These are phyloP conservation scores for Nowickia ferox DNA, from an alignment of 2,888 invertebrate species.

Conservation along the genomic window DNA sequence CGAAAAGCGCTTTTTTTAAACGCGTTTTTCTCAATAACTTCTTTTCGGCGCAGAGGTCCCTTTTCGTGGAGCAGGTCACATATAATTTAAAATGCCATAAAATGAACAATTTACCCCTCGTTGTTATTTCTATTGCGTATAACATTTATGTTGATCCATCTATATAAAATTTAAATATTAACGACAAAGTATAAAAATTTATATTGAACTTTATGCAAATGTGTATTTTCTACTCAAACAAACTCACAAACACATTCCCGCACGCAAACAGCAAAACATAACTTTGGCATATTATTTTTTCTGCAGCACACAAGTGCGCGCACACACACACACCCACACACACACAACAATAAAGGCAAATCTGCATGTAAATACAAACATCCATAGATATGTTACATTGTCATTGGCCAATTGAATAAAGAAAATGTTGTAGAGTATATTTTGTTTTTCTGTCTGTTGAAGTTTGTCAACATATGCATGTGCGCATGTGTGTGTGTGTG, in stretches of 20 bases:
- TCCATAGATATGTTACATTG: constrained; percentile 7
- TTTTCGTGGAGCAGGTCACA: too few species aligned
- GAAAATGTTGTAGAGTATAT: constrained; percentile 17
- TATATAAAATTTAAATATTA: constrained; percentile 61
- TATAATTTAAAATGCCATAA: not conserved
- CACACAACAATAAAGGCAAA: constrained; percentile 17
- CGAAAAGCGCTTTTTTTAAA: too few species aligned
- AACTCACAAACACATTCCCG: not conserved
- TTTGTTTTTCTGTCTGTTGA: not conserved
- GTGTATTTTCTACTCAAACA: constrained; percentile 37
- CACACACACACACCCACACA: not conserved
- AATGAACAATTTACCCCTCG: constrained; percentile 17
- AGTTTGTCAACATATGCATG: too few species aligned
- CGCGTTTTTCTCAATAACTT: too few species aligned
- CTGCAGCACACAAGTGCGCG: not conserved
- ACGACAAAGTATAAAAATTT: constrained; percentile 56
- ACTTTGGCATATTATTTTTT: not conserved
- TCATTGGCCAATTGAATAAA: constrained; percentile 49
- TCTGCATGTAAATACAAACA: not conserved
- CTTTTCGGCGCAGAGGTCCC: too few species aligned
- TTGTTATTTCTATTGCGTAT: not conserved
- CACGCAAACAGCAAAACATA: not conserved
- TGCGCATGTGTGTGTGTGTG: not conserved
- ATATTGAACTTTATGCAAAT: constrained; percentile 63
- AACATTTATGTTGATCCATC: constrained; percentile 33